phyloP scores from a whole-genome alignment of 2,888 invertebrate species.

The Tetramorium bicarinatum region DNA sequence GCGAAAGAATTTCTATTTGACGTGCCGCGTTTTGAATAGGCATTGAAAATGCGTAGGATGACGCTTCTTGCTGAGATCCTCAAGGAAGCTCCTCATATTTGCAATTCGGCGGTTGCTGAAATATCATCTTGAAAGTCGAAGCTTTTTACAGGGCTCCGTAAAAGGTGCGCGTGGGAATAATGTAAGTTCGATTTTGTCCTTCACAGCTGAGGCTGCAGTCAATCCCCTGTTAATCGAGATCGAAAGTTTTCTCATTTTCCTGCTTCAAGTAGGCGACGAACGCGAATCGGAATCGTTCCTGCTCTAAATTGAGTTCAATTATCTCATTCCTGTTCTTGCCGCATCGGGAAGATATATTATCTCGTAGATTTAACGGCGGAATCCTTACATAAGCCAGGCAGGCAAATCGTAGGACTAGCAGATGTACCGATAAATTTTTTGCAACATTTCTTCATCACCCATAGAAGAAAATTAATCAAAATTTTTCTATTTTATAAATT shows the following conservation, averaged over 20 bases:
- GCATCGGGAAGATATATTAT: conserved; percentile 16
- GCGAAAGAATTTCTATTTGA: conserved; percentile 5
- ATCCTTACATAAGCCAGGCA: conserved; percentile 13
- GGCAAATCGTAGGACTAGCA: conserved; percentile 13
- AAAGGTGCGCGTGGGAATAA: conserved; percentile 18
- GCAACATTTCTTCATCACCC: not conserved
- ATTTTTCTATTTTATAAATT: not conserved
- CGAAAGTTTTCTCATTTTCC: conserved; percentile 70
- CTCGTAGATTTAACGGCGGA: conserved; percentile 16
- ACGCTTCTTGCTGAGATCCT: not conserved
- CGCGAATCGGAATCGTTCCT: not conserved
- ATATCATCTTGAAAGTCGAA: not conserved
- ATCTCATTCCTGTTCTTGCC: conserved; percentile 11
- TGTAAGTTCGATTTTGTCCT: conserved; percentile 51
- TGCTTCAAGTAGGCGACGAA: not conserved
- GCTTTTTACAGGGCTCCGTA: too few species aligned
- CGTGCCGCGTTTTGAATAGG: not conserved
- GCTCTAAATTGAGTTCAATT: conserved; percentile 26
- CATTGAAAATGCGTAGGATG: not conserved
- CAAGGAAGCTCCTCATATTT: not conserved
- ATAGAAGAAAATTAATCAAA: not conserved
- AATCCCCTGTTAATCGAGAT: conserved; percentile 65
- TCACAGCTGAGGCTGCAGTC: not conserved
- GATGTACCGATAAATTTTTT: not conserved
- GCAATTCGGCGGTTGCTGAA: not conserved